Base-by-base conservation (phyloP, 2,888 invertebrate genomes). In the Cataglyphis cursor region DNA sequence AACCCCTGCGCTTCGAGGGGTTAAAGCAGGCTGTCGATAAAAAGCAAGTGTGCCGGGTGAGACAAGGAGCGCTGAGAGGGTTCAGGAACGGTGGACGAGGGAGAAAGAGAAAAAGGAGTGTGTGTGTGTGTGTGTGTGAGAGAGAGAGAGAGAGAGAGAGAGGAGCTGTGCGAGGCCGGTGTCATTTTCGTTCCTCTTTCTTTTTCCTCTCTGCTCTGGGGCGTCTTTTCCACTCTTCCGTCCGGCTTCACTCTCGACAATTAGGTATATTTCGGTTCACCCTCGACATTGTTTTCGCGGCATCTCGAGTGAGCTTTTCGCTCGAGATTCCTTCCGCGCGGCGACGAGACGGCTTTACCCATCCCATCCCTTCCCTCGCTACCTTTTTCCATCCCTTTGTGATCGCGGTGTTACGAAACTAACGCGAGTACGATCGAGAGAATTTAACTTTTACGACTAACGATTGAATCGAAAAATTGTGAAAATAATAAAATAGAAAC, bases 281-380 rank as follows among this genome's bases (percentile, higher is more conserved):
- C 91, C 92, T 90, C 90, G 88, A 89, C 90, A 89, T 91, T 91
- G 91, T 91, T 92, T 92, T 90, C 86, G 88, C 89, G 86, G 85
- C 86, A 88, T 87, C 86, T 89, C 87, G 89, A 88, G 89, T 90
- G 87, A 90, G 90, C 90, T 90, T 91, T 91, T 89, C 90, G 90
- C 87, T 91, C 88, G 90, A 86, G 90, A 88, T 90, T 91, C 89
- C 87, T 88, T 85, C 88, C 83, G 83, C 90, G 82, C 48, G 83
- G 73, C 87, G 89, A 89, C 87, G 82, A 83, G 83, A 84, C 85
- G 85, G 81, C 85, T 24, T 24, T 82, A 70, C 70, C 68, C 66
- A 62, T 28, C 48, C 68, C 18, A 54, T 57, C 24, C 62, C 9
- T 21, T 61, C 61, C 62, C 9, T 21, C 62, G n/a, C 38, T 21